Base-by-base conservation (phyloP, 2,888 invertebrate species). In the Craniophora ligustri region DNA sequence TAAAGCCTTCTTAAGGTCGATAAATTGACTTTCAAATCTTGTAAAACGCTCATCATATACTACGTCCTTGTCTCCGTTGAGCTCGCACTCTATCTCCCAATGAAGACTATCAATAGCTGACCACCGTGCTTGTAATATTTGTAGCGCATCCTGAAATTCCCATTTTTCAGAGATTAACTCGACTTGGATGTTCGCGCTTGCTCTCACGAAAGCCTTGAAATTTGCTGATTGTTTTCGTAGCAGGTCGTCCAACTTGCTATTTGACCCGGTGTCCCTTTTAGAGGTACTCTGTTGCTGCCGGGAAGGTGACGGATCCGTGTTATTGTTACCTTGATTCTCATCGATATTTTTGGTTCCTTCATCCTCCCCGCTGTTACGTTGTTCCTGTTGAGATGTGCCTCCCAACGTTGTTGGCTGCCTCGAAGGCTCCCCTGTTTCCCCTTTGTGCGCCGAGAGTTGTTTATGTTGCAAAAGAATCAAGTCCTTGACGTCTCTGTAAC, bases 81-180 rank as follows among this genome's bases (percentile, higher is more conserved):
- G 11, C 7, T 36, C 36, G 13, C 13, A 36, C 13, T 36, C 36
- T 21, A 36, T 36, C 21, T 36, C 31, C 31, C 36, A 36, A 6
- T 36, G 36, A 11, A 36, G 36, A 7, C 10, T 36, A 14, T 36
- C 36, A 21, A 36, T 21, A 7, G 36, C 36, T 2, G 36, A 21
- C 36, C 36, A 36, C 8, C 36, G 36, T 7, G 40, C 7, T 10
- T 40, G 40, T 40, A 40, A 2, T 16, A 28, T 40, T 28, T 28
- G 40, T 2, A 40, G 6, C 1, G 28, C 40, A 8, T 40, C 40
- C 4, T 40, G 28, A 16, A 40, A 16, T 21, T 47, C 46, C 46
- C 36, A 26, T n/a, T 36, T 46, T 19, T 36, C 36, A 7, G 10
- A n/a, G 6, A 46, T 18, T 36, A 46, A 46, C 5, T 46, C 30